Base-by-base conservation (phyloP, 2,797 vertebrate species). In the Neoniphon sammara region DNA sequence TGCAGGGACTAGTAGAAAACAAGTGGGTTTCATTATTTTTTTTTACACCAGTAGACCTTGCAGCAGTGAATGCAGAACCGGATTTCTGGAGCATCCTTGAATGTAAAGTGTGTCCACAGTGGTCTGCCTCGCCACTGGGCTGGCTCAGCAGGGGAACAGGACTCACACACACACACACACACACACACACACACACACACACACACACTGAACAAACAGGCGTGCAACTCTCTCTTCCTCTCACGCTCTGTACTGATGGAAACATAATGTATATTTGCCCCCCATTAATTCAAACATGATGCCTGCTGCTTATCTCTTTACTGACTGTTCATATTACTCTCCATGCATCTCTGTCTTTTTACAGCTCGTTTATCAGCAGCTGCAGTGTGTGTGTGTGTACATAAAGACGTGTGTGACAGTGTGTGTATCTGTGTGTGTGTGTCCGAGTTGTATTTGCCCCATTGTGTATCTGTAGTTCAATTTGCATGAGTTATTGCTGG, bases 201-300 rank as follows among this genome's bases (percentile, higher is more conserved):
- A 44, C 5, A 23, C 4, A 5, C 54, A 52, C 34, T n/a, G n/a
- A n/a, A 65, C 61, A 57, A 14, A 44, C 8, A 67, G 30, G 23
- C 58, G 46, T 12, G 7, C 54, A 44, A 11, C 44, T 21, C 44
- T 42, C 20, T 21, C 54, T 47, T 31, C 73, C n/a, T 11, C 52
- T 71, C 15, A 52, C 21, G n/a, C 49, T 42, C 61, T 71, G 63
- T 67, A 0, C 66, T 64, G 49, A 80, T 73, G 39, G 42, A 66
- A 52, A 21, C 44, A 39, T 34, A 75, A 68, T 61, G 52, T 59
- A 65, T 58, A 71, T 86, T 77, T 73, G 46, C 66, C 70, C 77
- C 72, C 57, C 70, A 85, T 88, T 87, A 78, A 64, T 31, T 42
- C 60, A 52, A 87, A 70, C 78, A 70, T 62, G 71, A 66, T 58